phyloP scores from a whole-genome alignment of 1,140 invertebrate species.

The Piezodorus guildinii region DNA sequence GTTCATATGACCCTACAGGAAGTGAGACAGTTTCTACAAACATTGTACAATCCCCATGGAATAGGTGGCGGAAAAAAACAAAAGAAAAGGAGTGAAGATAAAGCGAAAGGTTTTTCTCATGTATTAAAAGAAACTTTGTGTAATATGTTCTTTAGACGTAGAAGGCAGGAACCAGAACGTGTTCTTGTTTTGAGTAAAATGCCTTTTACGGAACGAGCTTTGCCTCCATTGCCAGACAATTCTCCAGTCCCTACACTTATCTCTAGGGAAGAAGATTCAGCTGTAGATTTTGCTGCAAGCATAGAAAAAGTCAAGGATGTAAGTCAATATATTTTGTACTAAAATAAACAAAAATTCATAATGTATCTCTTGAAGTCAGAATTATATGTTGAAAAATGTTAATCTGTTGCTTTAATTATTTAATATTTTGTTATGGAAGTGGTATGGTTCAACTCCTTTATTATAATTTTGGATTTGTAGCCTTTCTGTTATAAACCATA shows the following conservation, averaged over 20 bases:
- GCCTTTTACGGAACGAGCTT: constrained; percentile 52
- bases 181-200: constrained; percentile 28
- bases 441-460: no score
- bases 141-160: constrained; percentile 64
- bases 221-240: constrained; percentile 59
- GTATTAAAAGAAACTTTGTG: constrained; percentile 76
- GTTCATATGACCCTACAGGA: constrained; percentile 77
- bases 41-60: constrained; percentile 44
- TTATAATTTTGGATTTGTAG: no score
- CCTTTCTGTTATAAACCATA: no score
- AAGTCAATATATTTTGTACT: constrained; percentile 35
- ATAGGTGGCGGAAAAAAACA: constrained; percentile 13
- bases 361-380: no score
- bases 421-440: no score
- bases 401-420: no score
- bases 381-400: no score
- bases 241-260: constrained; percentile 26
- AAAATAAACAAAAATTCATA: no score
- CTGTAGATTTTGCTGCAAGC: constrained; percentile 76
- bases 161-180: constrained; percentile 23
- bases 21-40: constrained; percentile 68
- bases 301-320: constrained; percentile 91
- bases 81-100: constrained; percentile 15
- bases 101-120: constrained; percentile 39
- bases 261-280: constrained; percentile 36